phyloP scores from a whole-genome alignment of 2,888 invertebrate species.

The Steinernema scapterisci region DNA sequence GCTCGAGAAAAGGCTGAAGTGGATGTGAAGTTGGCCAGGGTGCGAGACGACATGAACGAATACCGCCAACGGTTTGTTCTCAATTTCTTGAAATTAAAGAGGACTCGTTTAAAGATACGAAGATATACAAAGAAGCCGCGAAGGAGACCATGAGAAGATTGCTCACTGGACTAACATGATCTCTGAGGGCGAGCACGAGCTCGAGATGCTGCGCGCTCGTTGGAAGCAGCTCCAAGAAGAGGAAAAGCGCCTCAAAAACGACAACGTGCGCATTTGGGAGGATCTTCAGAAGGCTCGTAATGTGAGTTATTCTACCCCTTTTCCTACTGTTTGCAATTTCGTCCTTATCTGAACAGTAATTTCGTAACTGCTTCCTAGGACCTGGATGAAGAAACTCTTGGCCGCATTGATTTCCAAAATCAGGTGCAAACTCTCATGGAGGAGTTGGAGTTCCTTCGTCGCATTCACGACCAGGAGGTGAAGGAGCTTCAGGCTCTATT shows the following conservation, averaged over 20 bases:
- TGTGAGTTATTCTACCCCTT: too few species aligned
- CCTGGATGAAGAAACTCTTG: slow-evolving; percentile 69
- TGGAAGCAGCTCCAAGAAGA: slow-evolving; percentile 67
- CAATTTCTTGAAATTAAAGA: too few species aligned
- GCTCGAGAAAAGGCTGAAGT: slow-evolving; percentile 70
- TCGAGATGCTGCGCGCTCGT: slow-evolving; percentile 66
- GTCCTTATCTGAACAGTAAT: too few species aligned
- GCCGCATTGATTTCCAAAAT: slow-evolving; percentile 68
- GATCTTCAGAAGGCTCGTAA: slow-evolving; percentile 66
- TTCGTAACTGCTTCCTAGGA: slow-evolving; percentile 59
- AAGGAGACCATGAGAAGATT: slow-evolving; percentile 65
- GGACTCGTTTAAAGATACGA: slow-evolving; percentile 60
- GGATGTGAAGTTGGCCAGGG: slow-evolving; percentile 69
- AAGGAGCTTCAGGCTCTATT: slow-evolving; percentile 68
- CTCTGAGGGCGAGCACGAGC: slow-evolving; percentile 65
- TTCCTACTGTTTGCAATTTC: too few species aligned
- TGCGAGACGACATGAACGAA: slow-evolving; percentile 70
- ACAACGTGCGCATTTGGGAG: slow-evolving; percentile 66
- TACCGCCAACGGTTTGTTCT: slow-evolving; percentile 58
- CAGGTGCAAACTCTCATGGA: slow-evolving; percentile 68
- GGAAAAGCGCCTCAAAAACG: slow-evolving; percentile 62
- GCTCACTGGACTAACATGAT: slow-evolving; percentile 63
- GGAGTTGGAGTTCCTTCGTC: slow-evolving; percentile 68
- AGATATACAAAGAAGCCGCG: slow-evolving; percentile 62
- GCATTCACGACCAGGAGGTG: slow-evolving; percentile 67